phyloP scores from a whole-genome alignment of 2,888 invertebrate species.

The Pelosia muscerda region DNA sequence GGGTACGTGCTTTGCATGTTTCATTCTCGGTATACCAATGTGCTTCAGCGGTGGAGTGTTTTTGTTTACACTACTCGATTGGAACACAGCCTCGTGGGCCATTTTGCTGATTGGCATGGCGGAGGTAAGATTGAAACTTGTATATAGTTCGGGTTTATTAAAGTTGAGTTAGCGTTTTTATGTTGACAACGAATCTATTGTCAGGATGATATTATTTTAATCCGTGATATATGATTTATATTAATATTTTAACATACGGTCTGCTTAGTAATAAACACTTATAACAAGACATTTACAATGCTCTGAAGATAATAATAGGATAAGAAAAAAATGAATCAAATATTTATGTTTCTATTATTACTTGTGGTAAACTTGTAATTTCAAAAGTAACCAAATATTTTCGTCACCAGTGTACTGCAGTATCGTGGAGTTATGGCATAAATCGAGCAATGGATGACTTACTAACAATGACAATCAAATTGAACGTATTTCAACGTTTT shows the following conservation, averaged over 20 bases:
- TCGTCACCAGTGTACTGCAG: constrained; percentile 80
- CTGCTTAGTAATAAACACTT: no score
- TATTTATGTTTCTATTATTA: no score
- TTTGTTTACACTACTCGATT: constrained; percentile 91
- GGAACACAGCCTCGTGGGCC: constrained; percentile 93
- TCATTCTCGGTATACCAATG: constrained; percentile 91
- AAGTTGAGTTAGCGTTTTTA: neutral
- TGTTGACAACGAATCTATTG: neutral
- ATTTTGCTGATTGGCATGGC: constrained; percentile 90
- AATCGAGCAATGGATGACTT: constrained; percentile 87
- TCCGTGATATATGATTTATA: no score
- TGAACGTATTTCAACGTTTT: constrained; percentile 84
- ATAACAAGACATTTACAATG: no score
- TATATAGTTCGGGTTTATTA: neutral
- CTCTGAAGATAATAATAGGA: no score
- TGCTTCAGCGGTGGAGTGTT: constrained; percentile 92
- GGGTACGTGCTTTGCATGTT: constrained; percentile 89
- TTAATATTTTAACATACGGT: no score
- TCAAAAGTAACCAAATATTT: neutral
- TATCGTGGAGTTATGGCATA: constrained; percentile 91
- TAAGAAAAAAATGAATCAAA: no score
- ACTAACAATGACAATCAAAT: constrained; percentile 88
- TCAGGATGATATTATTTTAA: neutral
- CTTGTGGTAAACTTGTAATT: no score
- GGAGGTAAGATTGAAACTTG: constrained; percentile 78